A percentile compares a stretch with the other conserved stretches of the same genome.
phyloP scores from a whole-genome alignment of 2,888 invertebrate species.

The Mesodorylaimus sp. region DNA sequence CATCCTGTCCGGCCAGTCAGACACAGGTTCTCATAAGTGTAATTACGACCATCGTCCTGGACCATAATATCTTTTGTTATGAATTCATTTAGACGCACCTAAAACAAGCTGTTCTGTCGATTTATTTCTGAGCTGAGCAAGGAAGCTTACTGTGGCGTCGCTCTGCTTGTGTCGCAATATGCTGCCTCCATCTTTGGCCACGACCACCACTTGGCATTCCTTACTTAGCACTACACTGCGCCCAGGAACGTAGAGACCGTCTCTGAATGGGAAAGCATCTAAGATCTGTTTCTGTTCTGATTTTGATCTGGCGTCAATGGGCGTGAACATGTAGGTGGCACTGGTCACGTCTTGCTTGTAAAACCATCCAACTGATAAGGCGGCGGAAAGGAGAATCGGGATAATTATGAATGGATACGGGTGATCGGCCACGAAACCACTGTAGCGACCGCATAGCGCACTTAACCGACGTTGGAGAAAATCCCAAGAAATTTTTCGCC shows the following conservation, averaged over 20 bases:
- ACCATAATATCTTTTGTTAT: neutral
- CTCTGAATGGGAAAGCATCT: no score
- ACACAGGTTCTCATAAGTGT: neutral
- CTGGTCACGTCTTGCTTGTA: neutral
- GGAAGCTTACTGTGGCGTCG: no score
- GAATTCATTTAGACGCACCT: conserved; percentile 1
- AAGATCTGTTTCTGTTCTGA: no score
- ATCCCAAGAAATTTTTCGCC: neutral
- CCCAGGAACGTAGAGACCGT: no score
- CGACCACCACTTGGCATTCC: no score
- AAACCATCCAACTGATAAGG: neutral
- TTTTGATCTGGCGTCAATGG: no score
- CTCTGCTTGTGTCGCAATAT: no score
- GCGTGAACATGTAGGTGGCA: neutral
- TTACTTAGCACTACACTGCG: no score
- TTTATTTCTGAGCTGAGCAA: no score
- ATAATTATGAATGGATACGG: neutral
- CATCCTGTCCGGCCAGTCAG: neutral
- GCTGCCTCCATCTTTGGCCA: no score
- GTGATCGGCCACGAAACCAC: neutral
- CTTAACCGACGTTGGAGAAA: neutral
- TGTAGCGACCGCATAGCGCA: neutral
- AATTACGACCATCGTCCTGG: neutral
- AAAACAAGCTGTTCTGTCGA: no score
- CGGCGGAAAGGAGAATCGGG: neutral